Evolutionary conservation across 2,888 invertebrate genomes (phyloP).

Genomic region (Malthinus seriepunctatus): DNA sequence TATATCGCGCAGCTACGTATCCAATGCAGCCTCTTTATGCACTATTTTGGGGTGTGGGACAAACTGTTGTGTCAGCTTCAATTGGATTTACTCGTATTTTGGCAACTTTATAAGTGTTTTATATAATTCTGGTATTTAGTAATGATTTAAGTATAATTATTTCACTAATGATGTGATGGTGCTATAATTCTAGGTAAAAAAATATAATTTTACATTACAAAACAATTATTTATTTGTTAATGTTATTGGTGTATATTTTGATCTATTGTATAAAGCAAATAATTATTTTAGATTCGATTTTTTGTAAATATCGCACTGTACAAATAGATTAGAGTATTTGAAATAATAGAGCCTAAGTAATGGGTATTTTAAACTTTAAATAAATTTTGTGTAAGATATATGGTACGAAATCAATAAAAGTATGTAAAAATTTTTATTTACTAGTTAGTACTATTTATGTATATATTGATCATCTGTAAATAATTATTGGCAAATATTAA

Average conservation of each 20-base stretch:
- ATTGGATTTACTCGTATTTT: slow-evolving; percentile 92
- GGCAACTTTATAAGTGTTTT: slow-evolving; percentile 74
- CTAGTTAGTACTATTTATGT: no score
- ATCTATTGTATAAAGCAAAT: slow-evolving; percentile 38
- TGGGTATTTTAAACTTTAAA: neutral
- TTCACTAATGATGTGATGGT: slow-evolving; percentile 52
- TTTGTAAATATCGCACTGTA: slow-evolving; percentile 50
- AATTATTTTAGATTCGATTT: slow-evolving; percentile 41
- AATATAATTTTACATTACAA: slow-evolving; percentile 17
- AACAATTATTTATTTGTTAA: slow-evolving; percentile 17
- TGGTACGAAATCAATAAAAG: no score
- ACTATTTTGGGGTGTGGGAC: slow-evolving; percentile 93
- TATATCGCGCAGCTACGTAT: slow-evolving; percentile 87
- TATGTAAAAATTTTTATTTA: no score
- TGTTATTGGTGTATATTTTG: slow-evolving; percentile 36
- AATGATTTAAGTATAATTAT: slow-evolving; percentile 26
- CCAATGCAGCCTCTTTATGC: slow-evolving; percentile 91
- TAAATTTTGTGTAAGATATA: neutral
- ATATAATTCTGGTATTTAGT: slow-evolving; percentile 11
- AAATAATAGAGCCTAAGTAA: slow-evolving; percentile 9
- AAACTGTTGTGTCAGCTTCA: slow-evolving; percentile 85
- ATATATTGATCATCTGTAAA: no score
- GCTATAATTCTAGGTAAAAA: slow-evolving; percentile 45
- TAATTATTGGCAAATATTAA: no score
- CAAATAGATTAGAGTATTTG: slow-evolving; percentile 25